Percentiles rank a stretch among this genome's conserved stretches.
Conservation (phyloP, 2,797 vertebrate genomes). For the Pantherophis vulpinus region DNA sequence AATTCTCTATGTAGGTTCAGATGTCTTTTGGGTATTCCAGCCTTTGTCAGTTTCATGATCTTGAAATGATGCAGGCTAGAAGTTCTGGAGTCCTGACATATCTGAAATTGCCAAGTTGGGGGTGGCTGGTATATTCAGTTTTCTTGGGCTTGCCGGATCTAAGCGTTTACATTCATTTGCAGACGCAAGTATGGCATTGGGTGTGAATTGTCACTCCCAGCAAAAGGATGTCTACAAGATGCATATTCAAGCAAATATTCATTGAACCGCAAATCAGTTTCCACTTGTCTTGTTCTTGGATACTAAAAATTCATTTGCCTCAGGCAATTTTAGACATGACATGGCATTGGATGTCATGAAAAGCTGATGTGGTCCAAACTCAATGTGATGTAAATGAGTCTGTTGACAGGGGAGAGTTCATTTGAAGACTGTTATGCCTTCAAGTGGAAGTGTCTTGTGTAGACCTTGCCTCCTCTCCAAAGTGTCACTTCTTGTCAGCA, state of each 20-base stretch:
- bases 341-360: not conserved
- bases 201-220: not conserved
- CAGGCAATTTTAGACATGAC: not conserved
- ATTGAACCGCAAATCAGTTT: not conserved
- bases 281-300: not conserved
- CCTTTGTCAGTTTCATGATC: not conserved
- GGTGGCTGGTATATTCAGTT: not conserved
- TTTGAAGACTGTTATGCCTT: not conserved
- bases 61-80: not conserved
- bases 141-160: not conserved
- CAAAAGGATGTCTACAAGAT: not conserved
- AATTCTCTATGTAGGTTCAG: not conserved
- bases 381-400: not conserved
- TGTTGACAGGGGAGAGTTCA: not conserved
- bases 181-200: not conserved
- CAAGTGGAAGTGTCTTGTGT: not conserved
- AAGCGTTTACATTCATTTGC: not conserved
- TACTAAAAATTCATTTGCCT: not conserved
- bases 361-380: not conserved
- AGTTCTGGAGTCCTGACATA: not conserved
- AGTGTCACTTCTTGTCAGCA: not conserved
- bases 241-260: not conserved
- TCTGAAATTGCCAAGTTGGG: not conserved
- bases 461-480: not conserved
- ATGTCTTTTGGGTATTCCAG: not conserved